Evolutionary conservation across 2,113 vertebrate species (phyloP).

Genomic region (Myodes glareolus): DNA sequence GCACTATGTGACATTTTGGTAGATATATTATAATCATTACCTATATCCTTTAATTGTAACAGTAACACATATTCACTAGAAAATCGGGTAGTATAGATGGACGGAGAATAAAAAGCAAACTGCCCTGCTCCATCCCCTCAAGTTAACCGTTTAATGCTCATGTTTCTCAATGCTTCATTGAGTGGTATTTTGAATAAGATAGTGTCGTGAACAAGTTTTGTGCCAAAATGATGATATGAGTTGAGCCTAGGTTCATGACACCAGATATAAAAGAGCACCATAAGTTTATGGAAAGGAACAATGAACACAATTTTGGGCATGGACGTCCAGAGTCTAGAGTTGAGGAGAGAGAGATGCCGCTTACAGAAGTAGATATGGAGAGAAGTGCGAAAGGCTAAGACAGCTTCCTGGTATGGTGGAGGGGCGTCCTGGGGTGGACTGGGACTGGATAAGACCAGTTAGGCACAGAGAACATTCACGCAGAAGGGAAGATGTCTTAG

Average conservation of each 20-base stretch:
- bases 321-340: background rate
- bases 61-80: background rate
- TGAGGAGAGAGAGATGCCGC: background rate
- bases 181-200: background rate
- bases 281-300: background rate
- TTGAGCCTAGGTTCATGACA: background rate
- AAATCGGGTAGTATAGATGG: background rate
- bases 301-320: background rate
- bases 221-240: background rate
- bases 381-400: background rate
- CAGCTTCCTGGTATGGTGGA: background rate
- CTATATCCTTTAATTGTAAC: constrained; percentile 3
- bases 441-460: too few species aligned
- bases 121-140: background rate
- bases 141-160: background rate
- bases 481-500: background rate
- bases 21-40: background rate
- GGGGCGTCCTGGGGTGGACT: background rate
- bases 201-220: background rate
- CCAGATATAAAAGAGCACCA: background rate
- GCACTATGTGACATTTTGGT: background rate
- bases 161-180: background rate
- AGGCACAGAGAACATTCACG: background rate
- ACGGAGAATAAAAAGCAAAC: background rate
- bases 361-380: background rate